Evolutionary conservation across 2,797 vertebrate species (phyloP).

Genomic region (Enteromius viviparus): DNA sequence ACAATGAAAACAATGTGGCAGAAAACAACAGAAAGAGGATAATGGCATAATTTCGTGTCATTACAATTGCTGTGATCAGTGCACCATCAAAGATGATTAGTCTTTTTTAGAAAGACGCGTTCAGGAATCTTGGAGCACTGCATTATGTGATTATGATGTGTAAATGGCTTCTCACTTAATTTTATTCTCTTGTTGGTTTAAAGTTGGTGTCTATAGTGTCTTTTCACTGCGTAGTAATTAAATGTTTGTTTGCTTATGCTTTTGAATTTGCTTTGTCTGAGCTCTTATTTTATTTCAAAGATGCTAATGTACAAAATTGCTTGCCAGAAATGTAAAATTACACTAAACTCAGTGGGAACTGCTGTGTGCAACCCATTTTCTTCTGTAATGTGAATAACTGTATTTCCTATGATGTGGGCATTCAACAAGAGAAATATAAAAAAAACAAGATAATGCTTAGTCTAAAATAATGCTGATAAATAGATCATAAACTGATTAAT

Average conservation of each 20-base stretch:
- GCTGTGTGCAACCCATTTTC: neutral
- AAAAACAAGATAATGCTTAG: too few relatives aligned
- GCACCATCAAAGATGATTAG: slow-evolving; percentile 24
- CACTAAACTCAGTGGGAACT: neutral
- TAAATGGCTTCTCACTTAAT: slow-evolving; percentile 19
- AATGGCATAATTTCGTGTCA: slow-evolving; percentile 12
- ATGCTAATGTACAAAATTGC: neutral
- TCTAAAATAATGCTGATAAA: neutral
- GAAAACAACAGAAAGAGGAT: slow-evolving; percentile 17
- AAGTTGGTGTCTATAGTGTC: neutral
- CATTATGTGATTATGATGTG: slow-evolving; percentile 7
- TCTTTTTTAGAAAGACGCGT: slow-evolving; percentile 13
- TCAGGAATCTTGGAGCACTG: neutral
- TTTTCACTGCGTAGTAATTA: neutral
- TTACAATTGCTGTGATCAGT: slow-evolving; percentile 10
- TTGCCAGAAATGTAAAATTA: neutral
- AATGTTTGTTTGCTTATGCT: neutral
- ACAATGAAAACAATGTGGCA: neutral
- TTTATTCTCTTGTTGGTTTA: slow-evolving; percentile 26
- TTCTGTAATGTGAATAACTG: neutral
- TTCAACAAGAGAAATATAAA: neutral
- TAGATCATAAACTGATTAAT: neutral
- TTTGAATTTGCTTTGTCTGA: neutral
- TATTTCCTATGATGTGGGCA: neutral
- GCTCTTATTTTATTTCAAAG: neutral